phyloP scores from a whole-genome alignment of 2,113 vertebrate genomes.

The Pseudopipra pipra region DNA sequence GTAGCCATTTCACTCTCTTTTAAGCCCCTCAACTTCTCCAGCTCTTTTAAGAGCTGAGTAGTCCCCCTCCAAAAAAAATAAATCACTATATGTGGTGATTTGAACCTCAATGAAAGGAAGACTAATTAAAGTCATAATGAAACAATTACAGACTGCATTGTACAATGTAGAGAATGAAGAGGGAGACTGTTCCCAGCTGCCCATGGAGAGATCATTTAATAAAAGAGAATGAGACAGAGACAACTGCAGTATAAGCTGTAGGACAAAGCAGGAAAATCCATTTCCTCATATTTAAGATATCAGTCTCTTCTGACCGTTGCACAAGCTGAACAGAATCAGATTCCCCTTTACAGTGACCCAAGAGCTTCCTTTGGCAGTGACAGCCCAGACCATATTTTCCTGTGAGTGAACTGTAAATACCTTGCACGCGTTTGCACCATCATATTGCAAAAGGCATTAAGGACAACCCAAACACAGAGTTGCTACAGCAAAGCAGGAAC shows the following conservation, averaged over 20 bases:
- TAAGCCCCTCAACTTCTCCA: background rate
- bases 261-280: background rate
- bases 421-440: background rate
- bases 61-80: background rate
- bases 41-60: background rate
- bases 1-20: background rate
- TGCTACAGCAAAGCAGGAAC: background rate
- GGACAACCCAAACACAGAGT: background rate
- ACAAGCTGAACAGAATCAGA: conserved; percentile 20
- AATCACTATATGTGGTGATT: background rate
- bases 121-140: background rate
- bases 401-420: background rate
- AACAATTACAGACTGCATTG: background rate
- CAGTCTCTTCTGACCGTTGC: background rate
- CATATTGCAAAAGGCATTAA: background rate
- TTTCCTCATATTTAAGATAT: conserved; percentile 32
- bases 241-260: background rate
- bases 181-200: background rate
- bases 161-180: background rate
- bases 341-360: conserved; percentile 12
- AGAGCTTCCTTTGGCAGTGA: background rate
- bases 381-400: background rate
- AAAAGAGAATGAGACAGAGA: background rate
- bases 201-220: background rate
- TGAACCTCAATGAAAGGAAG: background rate